Conservation (phyloP, 2,888 invertebrate species). For the Acronicta psi region DNA sequence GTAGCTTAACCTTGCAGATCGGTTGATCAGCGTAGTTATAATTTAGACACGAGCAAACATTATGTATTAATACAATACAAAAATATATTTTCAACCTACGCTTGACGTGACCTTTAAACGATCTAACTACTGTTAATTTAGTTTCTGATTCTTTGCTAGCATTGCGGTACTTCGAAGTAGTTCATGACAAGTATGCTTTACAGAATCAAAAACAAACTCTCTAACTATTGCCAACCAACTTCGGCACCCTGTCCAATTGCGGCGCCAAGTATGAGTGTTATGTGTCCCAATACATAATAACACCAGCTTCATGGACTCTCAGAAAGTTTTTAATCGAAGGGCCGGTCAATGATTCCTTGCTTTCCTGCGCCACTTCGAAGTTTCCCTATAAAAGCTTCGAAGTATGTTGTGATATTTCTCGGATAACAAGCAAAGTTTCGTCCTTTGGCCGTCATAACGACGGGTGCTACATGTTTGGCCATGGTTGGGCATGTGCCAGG, state of each 20-base stretch:
- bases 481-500: conserved; percentile 65
- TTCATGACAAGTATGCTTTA: conserved; percentile 1
- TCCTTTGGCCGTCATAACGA: conserved; percentile 70
- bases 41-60: too few relatives aligned
- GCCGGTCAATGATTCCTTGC: conserved; percentile 59
- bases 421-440: conserved; percentile 85
- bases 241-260: conserved; percentile 21
- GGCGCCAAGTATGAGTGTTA: conserved; percentile 42
- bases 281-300: conserved; percentile 44
- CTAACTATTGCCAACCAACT: conserved; percentile 25
- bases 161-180: background rate
- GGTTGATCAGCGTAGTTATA: too few relatives aligned
- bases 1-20: too few relatives aligned
- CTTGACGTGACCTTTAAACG: too few relatives aligned
- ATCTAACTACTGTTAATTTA: background rate
- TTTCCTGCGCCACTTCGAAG: conserved; percentile 73
- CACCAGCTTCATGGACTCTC: conserved; percentile 39
- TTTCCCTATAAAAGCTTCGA: conserved; percentile 79
- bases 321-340: conserved; percentile 52
- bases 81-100: too few relatives aligned
- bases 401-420: conserved; percentile 84
- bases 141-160: background rate
- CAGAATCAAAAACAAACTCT: conserved; percentile 2
- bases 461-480: conserved; percentile 63
- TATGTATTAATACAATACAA: too few relatives aligned